Evolutionary conservation across 2,797 vertebrate genomes (phyloP).

Genomic region (Cirrhinus mrigala): DNA sequence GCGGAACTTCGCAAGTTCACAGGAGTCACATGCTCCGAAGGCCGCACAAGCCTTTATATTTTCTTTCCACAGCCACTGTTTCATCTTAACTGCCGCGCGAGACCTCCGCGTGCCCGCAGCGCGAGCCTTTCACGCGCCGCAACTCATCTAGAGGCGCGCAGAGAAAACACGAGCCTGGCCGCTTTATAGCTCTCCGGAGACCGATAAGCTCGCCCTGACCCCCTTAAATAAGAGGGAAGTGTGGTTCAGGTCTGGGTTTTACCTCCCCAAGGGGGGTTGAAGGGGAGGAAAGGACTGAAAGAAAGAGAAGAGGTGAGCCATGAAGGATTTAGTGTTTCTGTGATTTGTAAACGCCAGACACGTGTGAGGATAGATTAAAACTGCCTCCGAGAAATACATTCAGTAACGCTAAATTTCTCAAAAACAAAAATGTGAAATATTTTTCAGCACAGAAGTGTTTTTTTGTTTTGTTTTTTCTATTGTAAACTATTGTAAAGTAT

Average conservation of each 20-base stretch:
- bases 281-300: constrained; percentile 27
- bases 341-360: constrained; percentile 37
- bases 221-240: constrained; percentile 58
- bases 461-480: neutral
- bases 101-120: constrained; percentile 73
- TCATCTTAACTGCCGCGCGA: constrained; percentile 68
- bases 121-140: constrained; percentile 74
- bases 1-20: constrained; percentile 67
- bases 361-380: constrained; percentile 26
- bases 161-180: constrained; percentile 72
- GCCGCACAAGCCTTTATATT: constrained; percentile 66
- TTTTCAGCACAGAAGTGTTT: neutral
- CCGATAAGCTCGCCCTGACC: constrained; percentile 57
- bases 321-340: constrained; percentile 50
- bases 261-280: constrained; percentile 54
- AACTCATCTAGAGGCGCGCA: constrained; percentile 71
- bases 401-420: neutral
- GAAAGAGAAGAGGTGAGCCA: constrained; percentile 42
- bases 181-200: constrained; percentile 70
- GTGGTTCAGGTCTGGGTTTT: constrained; percentile 64
- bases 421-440: neutral
- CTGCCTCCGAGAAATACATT: neutral
- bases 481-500: neutral
- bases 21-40: constrained; percentile 76
- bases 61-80: constrained; percentile 60